Base-by-base conservation (phyloP, 2,113 vertebrate genomes). In the Ahaetulla prasina region DNA sequence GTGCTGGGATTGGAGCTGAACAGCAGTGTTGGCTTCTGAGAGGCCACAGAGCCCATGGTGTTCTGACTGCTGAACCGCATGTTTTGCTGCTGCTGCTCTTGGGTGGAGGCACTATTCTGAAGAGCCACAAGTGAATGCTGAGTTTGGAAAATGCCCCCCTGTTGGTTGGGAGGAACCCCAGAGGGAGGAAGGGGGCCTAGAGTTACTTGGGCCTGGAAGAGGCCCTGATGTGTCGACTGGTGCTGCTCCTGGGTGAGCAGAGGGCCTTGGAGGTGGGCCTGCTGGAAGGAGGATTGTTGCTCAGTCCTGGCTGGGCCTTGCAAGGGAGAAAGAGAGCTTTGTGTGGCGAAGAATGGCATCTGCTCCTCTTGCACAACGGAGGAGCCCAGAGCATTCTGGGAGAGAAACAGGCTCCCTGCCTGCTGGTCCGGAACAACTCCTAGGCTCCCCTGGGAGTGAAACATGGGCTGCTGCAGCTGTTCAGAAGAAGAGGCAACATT, bases 391-490 rank as follows among this genome's bases (percentile, higher is more conserved):
- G 98, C 92, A 89, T 96, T 98, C 94, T 98, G 98, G 49, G 98
- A 97, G 91, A 99, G 98, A 96, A 99, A 99, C 91, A 99, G 97
- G 96, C 97, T 98, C 43, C 98, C 92, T 30, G 98, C 96, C 49
- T 98, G 98, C 95, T 99, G 98, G 93, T 99, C 99, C 94, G 98
- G 97, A 90, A 98, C 96, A 39, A 99, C 98, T 68, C 98, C 96
- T 95, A 99, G 98, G 84, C 97, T 95, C 91, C 96, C 98, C 94
- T 99, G 98, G 0, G 97, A 97, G 92, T 98, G 99, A 95, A 99
- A 99, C 94, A 99, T 96, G 0, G 98, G 96, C 22, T 98, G 97
- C 94, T 99, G 99, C 94, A 99, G 97, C 74, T 99, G 99, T 94
- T 99, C 99, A 88, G 98, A 98, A 54, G 98, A 98, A 18, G 98